Evolutionary conservation across 2,797 vertebrate species (phyloP).

Genomic region (Loriculus beryllinus): DNA sequence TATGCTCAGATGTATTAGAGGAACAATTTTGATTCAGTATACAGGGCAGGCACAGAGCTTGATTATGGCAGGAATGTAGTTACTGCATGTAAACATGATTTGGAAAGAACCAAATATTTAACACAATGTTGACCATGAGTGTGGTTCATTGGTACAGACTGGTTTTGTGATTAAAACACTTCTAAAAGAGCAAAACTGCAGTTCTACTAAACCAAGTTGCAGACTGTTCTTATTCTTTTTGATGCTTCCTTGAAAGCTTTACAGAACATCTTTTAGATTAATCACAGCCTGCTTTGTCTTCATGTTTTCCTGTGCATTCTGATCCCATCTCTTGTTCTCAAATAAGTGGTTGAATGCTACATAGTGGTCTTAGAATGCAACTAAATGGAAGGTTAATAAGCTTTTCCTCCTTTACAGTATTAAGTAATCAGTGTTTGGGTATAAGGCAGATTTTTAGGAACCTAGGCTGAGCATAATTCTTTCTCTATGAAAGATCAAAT

Average conservation of each 20-base stretch:
- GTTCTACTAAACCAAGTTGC: not conserved
- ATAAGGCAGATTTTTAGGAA: not conserved
- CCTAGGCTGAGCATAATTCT: not conserved
- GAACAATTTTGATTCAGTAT: not conserved
- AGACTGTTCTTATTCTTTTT: not conserved
- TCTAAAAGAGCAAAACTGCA: not conserved
- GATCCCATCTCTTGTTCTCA: not conserved
- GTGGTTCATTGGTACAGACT: not conserved
- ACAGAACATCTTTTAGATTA: slow-evolving; percentile 7
- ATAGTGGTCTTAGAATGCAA: not conserved
- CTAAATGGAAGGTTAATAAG: not conserved
- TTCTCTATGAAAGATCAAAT: not conserved
- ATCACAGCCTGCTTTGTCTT: not conserved
- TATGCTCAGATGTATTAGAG: not conserved
- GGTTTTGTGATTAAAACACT: not conserved
- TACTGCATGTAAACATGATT: not conserved
- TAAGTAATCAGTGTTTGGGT: not conserved
- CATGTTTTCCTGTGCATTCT: not conserved
- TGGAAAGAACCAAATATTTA: not conserved
- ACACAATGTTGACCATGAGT: not conserved
- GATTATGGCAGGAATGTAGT: not conserved
- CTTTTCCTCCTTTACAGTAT: not conserved
- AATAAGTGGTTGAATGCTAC: not conserved
- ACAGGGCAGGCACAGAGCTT: not conserved
- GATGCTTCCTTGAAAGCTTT: not conserved